Conservation (phyloP, 2,888 invertebrate genomes). For the Scaptomyza tumidula region DNA sequence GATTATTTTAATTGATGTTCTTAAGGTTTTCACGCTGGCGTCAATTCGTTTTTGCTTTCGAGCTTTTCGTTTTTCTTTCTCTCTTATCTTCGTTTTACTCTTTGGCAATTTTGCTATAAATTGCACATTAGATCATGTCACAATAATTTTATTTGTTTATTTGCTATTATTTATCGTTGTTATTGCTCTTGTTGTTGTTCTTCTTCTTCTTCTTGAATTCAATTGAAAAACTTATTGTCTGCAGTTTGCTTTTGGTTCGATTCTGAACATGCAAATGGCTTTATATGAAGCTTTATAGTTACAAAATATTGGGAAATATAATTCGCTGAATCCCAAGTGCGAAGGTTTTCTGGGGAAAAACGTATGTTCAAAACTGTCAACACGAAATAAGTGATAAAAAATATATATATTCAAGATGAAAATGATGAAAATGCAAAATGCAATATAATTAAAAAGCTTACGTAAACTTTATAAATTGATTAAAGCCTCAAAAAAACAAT, state of each 20-base stretch:
- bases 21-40: conserved; percentile 23
- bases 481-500: no score
- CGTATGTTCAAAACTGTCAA: no score
- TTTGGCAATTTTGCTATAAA: conserved; percentile 62
- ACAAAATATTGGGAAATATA: conserved; percentile 34
- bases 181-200: conserved; percentile 3
- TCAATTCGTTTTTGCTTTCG: conserved; percentile 13
- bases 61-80: conserved; percentile 5
- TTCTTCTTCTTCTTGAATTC: conserved; percentile 26
- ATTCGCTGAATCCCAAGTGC: conserved; percentile 5
- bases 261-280: conserved; percentile 25
- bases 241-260: conserved; percentile 24
- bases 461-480: no score
- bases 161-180: conserved; percentile 18
- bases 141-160: conserved; percentile 69
- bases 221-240: conserved; percentile 43
- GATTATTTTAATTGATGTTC: conserved; percentile 4
- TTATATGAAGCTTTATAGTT: neutral
- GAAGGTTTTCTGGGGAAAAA: conserved; percentile 9
- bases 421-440: neutral
- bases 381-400: no score
- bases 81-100: conserved; percentile 30
- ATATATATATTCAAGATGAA: neutral
- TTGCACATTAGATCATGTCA: conserved; percentile 80
- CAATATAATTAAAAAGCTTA: no score